Percentiles rank a stretch among this genome's conserved stretches.
Evolutionary conservation across 2,797 vertebrate species (phyloP).

Genomic region (Tolypeutes matacus): DNA sequence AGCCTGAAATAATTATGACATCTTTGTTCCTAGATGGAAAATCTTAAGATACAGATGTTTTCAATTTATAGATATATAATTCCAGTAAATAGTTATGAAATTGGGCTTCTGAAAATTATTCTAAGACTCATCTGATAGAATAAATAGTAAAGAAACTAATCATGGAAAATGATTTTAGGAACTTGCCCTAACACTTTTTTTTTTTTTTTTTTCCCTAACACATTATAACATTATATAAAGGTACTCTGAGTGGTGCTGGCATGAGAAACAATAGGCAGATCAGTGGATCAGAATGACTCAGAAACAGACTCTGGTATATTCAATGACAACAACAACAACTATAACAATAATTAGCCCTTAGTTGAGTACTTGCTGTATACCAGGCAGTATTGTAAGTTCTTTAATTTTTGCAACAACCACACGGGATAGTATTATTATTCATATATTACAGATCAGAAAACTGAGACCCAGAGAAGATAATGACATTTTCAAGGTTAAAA

Average conservation of each 20-base stretch:
- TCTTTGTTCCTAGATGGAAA: neutral
- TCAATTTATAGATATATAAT: neutral
- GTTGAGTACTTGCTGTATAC: neutral
- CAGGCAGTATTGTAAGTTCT: neutral
- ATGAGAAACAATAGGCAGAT: neutral
- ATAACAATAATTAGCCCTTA: neutral
- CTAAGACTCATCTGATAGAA: neutral
- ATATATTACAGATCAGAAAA: neutral
- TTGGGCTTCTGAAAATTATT: constrained; percentile 22
- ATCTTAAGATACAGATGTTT: constrained; percentile 5
- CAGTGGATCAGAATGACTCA: neutral
- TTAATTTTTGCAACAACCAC: neutral
- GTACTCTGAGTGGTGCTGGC: neutral
- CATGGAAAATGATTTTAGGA: constrained; percentile 5
- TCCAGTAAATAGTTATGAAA: constrained; percentile 5
- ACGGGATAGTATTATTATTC: neutral
- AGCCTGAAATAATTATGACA: constrained; percentile 34
- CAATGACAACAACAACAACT: neutral
- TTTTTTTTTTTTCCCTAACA: too few species aligned
- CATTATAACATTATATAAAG: neutral
- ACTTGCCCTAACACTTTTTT: neutral
- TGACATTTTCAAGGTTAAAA: neutral
- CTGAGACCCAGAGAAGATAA: neutral
- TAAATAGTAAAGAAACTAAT: constrained; percentile 40
- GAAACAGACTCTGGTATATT: neutral